A percentile compares a stretch with the other conserved stretches of the same genome.
phyloP scores from a whole-genome alignment of 1,140 invertebrate species.

The Grapholita molesta region DNA sequence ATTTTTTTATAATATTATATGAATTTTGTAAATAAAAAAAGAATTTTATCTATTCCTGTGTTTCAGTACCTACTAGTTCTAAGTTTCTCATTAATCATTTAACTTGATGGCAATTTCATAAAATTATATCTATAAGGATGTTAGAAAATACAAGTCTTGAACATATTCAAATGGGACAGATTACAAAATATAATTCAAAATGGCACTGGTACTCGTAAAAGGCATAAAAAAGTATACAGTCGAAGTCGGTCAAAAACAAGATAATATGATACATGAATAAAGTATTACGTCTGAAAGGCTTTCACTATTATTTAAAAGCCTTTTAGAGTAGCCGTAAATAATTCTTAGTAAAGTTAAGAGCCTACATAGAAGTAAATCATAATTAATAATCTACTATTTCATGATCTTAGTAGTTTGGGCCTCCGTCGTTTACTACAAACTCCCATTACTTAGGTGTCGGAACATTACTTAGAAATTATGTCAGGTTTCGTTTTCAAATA shows the following conservation, averaged over 20 bases:
- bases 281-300: background rate
- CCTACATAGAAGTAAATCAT: background rate
- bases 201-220: too few species aligned
- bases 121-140: too few species aligned
- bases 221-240: too few species aligned
- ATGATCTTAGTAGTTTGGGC: background rate
- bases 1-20: background rate
- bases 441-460: background rate
- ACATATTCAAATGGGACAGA: too few species aligned
- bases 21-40: conserved; percentile 7
- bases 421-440: too few species aligned
- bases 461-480: background rate
- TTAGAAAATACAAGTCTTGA: too few species aligned
- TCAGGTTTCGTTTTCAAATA: background rate
- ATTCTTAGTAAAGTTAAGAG: background rate
- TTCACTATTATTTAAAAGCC: background rate
- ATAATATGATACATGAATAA: background rate
- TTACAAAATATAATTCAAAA: too few species aligned
- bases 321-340: background rate
- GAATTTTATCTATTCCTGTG: background rate
- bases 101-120: too few species aligned
- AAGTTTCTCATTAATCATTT: too few species aligned
- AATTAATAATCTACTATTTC: background rate
- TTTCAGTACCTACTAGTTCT: background rate
- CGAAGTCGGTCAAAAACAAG: too few species aligned